These are phyloP conservation scores for Casuarius casuarius DNA, from an alignment of 2,113 vertebrate species.

Conservation along the genomic window DNA sequence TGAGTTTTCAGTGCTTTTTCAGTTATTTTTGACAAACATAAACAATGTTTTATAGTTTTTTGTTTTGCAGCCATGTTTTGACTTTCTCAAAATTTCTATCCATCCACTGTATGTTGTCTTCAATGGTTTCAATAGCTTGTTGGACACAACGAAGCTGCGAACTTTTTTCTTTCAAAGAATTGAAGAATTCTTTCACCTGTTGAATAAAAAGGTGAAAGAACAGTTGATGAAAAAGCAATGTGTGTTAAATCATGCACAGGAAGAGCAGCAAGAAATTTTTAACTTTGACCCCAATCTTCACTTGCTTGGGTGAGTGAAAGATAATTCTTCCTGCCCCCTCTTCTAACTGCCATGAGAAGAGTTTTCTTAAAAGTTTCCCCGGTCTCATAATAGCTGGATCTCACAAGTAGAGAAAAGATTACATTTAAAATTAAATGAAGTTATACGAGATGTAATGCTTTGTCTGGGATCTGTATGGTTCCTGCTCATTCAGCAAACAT, in stretches of 20 bases:
- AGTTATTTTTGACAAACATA: not conserved
- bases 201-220: not conserved
- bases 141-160: slow-evolving; percentile 85
- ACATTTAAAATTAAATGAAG: fast-evolving
- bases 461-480: fast-evolving
- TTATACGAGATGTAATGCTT: fast-evolving
- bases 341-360: not conserved
- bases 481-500: too few species aligned
- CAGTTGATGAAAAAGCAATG: not conserved
- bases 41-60: not conserved
- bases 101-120: slow-evolving; percentile 90
- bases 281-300: fast-evolving
- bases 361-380: not conserved
- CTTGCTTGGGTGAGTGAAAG: not conserved
- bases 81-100: slow-evolving; percentile 84
- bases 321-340: not conserved
- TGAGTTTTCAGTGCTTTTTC: not conserved
- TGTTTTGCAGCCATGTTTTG: slow-evolving; percentile 77
- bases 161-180: slow-evolving; percentile 82
- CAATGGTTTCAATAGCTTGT: slow-evolving; percentile 85
- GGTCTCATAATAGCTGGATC: not conserved
- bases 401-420: not conserved
- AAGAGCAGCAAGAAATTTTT: not conserved
- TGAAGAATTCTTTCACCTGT: slow-evolving; percentile 87
- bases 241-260: too few species aligned